Percentiles rank a stretch among this genome's conserved stretches.
Evolutionary conservation across 2,888 invertebrate species (phyloP).

Genomic region (Pristionchus maxplancki): DNA sequence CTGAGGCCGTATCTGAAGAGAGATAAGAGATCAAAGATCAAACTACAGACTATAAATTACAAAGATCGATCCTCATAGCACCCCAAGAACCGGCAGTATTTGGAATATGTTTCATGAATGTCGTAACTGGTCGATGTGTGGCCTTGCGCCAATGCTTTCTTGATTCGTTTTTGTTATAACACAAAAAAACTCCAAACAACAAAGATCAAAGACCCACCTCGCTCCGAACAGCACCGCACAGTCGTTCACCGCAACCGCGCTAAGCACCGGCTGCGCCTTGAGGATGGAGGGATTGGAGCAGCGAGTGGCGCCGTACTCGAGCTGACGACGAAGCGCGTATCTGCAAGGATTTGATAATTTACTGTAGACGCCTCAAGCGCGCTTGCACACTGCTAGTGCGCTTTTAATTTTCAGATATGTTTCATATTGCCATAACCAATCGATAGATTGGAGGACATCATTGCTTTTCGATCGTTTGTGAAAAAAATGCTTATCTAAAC

Average conservation of each 20-base stretch:
- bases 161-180: background rate
- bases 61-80: slow-evolving; percentile 52
- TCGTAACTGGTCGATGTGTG: background rate
- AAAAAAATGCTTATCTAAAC: background rate
- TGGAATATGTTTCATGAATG: background rate
- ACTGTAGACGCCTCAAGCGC: background rate
- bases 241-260: slow-evolving; percentile 67
- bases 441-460: too few relatives aligned
- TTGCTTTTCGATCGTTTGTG: too few relatives aligned
- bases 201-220: slow-evolving; percentile 36
- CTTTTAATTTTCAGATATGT: background rate
- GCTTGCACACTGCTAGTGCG: background rate
- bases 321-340: slow-evolving; percentile 66
- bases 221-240: slow-evolving; percentile 76
- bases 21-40: slow-evolving; percentile 66
- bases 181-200: background rate
- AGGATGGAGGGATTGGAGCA: slow-evolving; percentile 70
- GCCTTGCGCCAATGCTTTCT: too few relatives aligned
- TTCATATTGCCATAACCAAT: background rate
- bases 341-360: slow-evolving; percentile 39
- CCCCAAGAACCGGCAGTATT: background rate
- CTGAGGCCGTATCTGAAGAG: slow-evolving; percentile 73
- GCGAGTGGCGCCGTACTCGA: slow-evolving; percentile 70
- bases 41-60: too few relatives aligned
- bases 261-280: slow-evolving; percentile 50